Percentiles rank a stretch among this genome's conserved stretches.
Conservation (phyloP, 2,797 vertebrate species). For the Anniella stebbinsi region DNA sequence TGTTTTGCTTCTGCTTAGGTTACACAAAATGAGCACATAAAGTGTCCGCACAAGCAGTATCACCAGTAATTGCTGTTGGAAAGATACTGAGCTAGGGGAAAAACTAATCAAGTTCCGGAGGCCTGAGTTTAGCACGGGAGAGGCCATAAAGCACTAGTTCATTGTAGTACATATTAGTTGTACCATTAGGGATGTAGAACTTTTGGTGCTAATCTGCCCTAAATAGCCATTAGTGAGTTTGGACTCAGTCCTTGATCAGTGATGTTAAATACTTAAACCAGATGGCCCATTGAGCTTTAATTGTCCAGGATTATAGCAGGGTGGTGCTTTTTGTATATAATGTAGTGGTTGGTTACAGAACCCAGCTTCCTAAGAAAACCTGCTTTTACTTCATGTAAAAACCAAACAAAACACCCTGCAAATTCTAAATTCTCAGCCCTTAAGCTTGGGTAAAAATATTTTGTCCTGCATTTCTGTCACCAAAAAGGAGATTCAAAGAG, state of each 20-base stretch:
- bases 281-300: not conserved
- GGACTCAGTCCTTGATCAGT: not conserved
- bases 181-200: not conserved
- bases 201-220: not conserved
- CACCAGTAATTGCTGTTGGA: conserved; percentile 29
- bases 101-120: conserved; percentile 26
- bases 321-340: not conserved
- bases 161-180: not conserved
- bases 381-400: not conserved
- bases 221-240: conserved; percentile 4
- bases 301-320: not conserved
- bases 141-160: conserved; percentile 15
- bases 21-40: not conserved
- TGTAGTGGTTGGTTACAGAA: not conserved
- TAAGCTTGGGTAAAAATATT: not conserved
- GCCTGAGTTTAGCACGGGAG: not conserved
- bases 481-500: not conserved
- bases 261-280: conserved; percentile 12
- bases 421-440: not conserved
- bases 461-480: not conserved
- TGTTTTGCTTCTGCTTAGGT: conserved; percentile 27
- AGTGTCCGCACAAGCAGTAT: conserved; percentile 10
- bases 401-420: not conserved
- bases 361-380: not conserved
- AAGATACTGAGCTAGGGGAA: conserved; percentile 9